Evolutionary conservation across 2,797 vertebrate species (phyloP), one percentile per base, ranked within the genome.

Genomic region (Coregonus suidteri): DNA sequence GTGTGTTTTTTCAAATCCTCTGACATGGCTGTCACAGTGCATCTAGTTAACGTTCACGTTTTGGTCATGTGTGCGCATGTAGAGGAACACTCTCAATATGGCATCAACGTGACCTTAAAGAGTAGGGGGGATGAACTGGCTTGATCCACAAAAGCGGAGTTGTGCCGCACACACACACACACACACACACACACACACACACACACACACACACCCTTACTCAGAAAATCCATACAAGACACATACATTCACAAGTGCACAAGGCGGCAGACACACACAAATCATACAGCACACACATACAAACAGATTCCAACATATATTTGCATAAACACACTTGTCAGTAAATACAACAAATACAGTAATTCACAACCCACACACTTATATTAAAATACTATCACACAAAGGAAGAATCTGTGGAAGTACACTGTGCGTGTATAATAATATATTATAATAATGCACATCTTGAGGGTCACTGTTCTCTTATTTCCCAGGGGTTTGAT

Each of bases 41-140:
- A 11, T 47, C 9, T 47, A 47, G 41, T 47, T 11, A 47, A 47
- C 41, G 67, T 83, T 83, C 82, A 70, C 30, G 3, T 47, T 47
- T 47, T 47, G 41, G 9, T 47, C 41, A 47, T 0, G 41, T 47
- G 9, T 47, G 41, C 41, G 75, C 76, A 73, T 81, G 77, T 53
- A 86, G 82, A 79, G 77, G 81, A 84, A 81, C 77, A 77, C 76
- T 47, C 41, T 47, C 41, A 47, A 47, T 47, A 47, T 88, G 85
- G 88, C 85, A 82, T 88, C 85, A 87, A 86, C 79, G 84, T 79
- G 78, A 85, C 83, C 83, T 81, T 82, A 83, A 87, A 90, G 87
- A 82, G 78, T 70, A 77, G 79, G 86, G 87, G 76, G 83, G 80
- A 78, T 80, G 81, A 87, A 73, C 47, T 79, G 34, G 35, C 37